Base-by-base conservation (phyloP, 1,140 invertebrate species). In the Meloidogyne chitwoodi region DNA sequence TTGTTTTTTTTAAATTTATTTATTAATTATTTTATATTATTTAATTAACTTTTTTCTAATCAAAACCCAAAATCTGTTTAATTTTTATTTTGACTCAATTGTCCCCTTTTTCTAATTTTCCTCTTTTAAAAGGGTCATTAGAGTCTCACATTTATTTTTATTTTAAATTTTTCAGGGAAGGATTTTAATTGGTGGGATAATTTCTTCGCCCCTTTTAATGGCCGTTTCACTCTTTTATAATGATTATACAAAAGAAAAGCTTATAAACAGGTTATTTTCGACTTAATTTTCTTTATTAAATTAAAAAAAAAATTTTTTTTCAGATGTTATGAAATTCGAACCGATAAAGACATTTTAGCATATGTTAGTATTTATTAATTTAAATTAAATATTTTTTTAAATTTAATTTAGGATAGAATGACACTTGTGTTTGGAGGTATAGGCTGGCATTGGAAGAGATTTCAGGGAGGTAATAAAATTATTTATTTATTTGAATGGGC, bases 381-480 rank as follows among this genome's bases (percentile, higher is more conserved):
- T 10, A 16, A 67, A 67, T 24, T 67, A 29, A 16, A 16, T 68
- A 29, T 12, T 31, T 1, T 11, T 0, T 0, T 31, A 27, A 16
- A n/a, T 24, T 16, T 12, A 27, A n/a, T 31, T 16, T 56, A 81
- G 76, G 81, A 83, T 38, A 78, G 81, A 24, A 56, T 44, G 8
- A 64, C 80, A 0, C 65, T 83, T 14, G 29, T 76, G 19, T 67
- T 81, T 16, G 81, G 81, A 10, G 76, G 81, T 31, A 72, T 82
- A 44, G 81, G 81, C 1, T 83, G 81, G 81, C 83, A 83, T 63
- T 82, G 81, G 81, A 77, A 68, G n/a, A 68, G 81, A 44, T 83
- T 82, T 66, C 81, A 82, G 31, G 81, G 81, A 41, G 48, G 48
- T 56, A 56, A 56, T n/a, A n/a, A n/a, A n/a, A n/a, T n/a, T n/a